Evolutionary conservation across 1,140 invertebrate species (phyloP).

Genomic region (Pseudoatta argentina): DNA sequence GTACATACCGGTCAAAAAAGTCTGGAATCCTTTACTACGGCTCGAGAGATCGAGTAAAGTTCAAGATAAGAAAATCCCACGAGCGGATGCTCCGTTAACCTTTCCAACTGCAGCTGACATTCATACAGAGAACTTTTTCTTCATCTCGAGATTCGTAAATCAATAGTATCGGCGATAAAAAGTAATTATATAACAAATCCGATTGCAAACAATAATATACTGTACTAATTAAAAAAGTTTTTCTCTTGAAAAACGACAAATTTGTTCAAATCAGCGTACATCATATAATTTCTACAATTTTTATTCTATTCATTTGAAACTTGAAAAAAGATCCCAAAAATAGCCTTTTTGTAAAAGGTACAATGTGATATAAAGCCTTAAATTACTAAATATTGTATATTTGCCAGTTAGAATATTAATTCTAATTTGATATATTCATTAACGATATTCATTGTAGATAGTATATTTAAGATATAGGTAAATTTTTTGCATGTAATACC

Average conservation of each 20-base stretch:
- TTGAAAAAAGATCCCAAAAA: too few species aligned
- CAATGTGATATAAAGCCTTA: too few species aligned
- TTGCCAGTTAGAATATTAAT: too few species aligned
- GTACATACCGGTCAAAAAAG: slow-evolving; percentile 62
- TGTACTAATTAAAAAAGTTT: not conserved
- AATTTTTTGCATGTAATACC: not conserved
- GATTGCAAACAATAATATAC: not conserved
- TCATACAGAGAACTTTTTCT: not conserved
- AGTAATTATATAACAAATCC: not conserved
- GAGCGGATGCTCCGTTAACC: slow-evolving; percentile 55
- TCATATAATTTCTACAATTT: too few species aligned
- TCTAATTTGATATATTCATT: not conserved
- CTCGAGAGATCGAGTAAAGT: slow-evolving; percentile 62
- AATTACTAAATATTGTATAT: too few species aligned
- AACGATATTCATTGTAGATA: not conserved
- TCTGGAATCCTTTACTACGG: slow-evolving; percentile 68
- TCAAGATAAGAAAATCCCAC: slow-evolving; percentile 66
- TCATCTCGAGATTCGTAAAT: slow-evolving; percentile 12
- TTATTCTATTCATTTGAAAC: too few species aligned
- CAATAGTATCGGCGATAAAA: not conserved
- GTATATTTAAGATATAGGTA: not conserved
- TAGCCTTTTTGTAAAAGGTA: too few species aligned
- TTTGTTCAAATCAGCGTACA: not conserved
- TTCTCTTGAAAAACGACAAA: too few species aligned
- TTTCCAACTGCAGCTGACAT: slow-evolving; percentile 22